These are phyloP conservation scores for Panurus biarmicus DNA, from an alignment of 2,113 vertebrate genomes.

Conservation along the genomic window DNA sequence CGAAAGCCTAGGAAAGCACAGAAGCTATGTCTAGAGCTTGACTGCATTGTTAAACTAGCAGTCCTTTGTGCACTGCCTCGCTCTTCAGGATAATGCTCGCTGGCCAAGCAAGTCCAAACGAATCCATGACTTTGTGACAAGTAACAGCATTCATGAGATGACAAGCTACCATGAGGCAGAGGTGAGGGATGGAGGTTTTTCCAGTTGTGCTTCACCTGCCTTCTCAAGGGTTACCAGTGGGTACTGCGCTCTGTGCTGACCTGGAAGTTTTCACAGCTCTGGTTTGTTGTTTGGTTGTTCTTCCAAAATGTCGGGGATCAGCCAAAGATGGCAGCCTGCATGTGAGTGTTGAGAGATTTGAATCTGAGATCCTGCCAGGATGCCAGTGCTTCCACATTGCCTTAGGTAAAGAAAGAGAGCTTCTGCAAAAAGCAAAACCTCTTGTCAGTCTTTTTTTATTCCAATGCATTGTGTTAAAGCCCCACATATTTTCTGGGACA, in stretches of 20 bases:
- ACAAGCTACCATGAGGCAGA: neutral
- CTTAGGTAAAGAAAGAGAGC: neutral
- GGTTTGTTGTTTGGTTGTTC: neutral
- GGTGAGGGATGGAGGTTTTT: neutral
- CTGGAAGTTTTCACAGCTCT: neutral
- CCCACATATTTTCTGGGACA: neutral
- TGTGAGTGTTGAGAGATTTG: neutral
- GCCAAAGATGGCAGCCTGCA: neutral
- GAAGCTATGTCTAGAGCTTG: neutral
- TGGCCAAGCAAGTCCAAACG: neutral
- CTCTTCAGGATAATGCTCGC: neutral
- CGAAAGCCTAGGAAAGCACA: neutral
- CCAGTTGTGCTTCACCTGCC: neutral
- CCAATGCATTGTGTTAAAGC: rapidly evolving
- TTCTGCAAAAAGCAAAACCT: neutral
- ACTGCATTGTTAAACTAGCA: neutral
- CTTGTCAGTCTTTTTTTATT: neutral
- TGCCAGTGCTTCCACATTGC: neutral
- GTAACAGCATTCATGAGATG: neutral
- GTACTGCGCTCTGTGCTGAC: neutral
- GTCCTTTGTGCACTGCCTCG: rapidly evolving
- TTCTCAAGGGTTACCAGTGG: rapidly evolving
- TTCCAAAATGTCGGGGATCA: neutral
- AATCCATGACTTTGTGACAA: neutral
- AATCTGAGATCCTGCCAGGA: neutral